Percentiles rank a stretch among this genome's conserved stretches.
Evolutionary conservation across 2,797 vertebrate species (phyloP).

Genomic region (Peromyscus aztecus): DNA sequence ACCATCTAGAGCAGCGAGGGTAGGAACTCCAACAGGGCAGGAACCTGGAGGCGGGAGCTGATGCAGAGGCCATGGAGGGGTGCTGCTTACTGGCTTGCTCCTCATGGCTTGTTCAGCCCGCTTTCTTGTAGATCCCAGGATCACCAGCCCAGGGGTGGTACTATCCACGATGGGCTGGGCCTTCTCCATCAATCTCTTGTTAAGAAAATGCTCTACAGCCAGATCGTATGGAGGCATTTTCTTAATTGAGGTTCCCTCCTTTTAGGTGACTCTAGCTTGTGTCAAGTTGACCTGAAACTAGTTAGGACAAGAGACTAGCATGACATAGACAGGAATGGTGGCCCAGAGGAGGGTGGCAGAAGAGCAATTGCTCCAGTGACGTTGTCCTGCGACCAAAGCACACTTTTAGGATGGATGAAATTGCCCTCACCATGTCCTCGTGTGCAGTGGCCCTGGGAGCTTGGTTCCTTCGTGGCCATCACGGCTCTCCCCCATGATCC

Average conservation of each 20-base stretch:
- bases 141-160: neutral
- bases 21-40: neutral
- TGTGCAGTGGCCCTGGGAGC: neutral
- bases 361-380: neutral
- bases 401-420: neutral
- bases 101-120: neutral
- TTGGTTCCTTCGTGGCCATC: too few species aligned
- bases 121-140: neutral
- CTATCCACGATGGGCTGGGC: neutral
- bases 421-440: rapidly evolving
- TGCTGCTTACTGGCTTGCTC: neutral
- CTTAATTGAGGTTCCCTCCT: neutral
- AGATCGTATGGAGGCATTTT: neutral
- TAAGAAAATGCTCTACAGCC: neutral
- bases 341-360: neutral
- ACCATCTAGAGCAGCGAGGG: neutral
- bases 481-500: rapidly evolving
- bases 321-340: too few species aligned
- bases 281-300: neutral
- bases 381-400: neutral
- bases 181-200: neutral
- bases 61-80: neutral
- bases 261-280: neutral
- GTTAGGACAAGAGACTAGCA: neutral
- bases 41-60: neutral